These are phyloP conservation scores for Halocynthia aurantium DNA, from an alignment of 23 tunicate species.

Conservation along the genomic window DNA sequence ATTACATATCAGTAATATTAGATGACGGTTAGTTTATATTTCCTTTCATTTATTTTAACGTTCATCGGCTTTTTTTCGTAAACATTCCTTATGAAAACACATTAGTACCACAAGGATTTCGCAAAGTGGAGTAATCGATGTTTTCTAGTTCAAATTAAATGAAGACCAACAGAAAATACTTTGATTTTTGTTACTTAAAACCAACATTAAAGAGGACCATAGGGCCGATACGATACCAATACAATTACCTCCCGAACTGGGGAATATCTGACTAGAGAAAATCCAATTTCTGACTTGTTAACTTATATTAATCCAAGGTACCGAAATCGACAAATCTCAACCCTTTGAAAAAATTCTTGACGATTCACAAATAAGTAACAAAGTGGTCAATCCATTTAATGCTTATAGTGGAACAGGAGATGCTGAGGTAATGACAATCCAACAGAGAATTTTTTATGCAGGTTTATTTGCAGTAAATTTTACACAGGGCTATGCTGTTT, in stretches of 20 bases:
- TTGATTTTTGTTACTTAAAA: neutral
- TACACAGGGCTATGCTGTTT: conserved; percentile 47
- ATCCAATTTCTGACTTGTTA: too few relatives aligned
- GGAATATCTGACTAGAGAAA: too few relatives aligned
- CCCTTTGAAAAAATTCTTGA: conserved; percentile 59
- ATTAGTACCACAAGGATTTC: too few relatives aligned
- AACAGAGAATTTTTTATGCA: neutral
- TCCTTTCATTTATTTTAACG: neutral
- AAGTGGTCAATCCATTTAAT: conserved; percentile 74
- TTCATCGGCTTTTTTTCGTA: too few relatives aligned
- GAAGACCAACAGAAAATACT: neutral
- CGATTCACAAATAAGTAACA: conserved; percentile 43
- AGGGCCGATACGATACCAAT: too few relatives aligned
- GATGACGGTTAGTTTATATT: conserved; percentile 7
- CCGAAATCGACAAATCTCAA: conserved; percentile 37
- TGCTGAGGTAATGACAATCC: conserved; percentile 25
- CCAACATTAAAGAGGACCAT: too few relatives aligned
- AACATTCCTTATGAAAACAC: too few relatives aligned
- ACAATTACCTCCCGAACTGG: too few relatives aligned
- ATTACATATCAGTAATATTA: conserved; percentile 30
- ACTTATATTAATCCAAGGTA: too few relatives aligned
- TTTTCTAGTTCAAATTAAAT: too few relatives aligned
- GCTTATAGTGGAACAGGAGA: conserved; percentile 51
- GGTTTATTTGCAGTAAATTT: neutral
- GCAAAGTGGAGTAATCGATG: too few relatives aligned